Evolutionary conservation across 2,113 vertebrate species (phyloP).

Genomic region (Ariopsis seemanni): DNA sequence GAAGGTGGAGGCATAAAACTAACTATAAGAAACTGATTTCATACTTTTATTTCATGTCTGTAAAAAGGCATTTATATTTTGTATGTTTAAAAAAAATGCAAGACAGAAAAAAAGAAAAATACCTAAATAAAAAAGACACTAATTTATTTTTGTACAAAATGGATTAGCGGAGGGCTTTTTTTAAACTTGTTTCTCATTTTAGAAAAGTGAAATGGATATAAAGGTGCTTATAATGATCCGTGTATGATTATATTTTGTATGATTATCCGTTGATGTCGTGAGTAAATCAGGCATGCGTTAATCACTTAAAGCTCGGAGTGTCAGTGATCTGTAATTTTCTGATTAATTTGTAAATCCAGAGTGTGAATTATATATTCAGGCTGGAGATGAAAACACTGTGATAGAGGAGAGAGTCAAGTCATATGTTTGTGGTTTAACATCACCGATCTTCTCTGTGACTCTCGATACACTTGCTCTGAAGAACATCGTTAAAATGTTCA

Average conservation of each 20-base stretch:
- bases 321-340: constrained; percentile 19
- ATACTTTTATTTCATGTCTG: not conserved
- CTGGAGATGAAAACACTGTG: not conserved
- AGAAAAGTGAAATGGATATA: not conserved
- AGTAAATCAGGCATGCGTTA: not conserved
- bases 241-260: not conserved
- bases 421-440: not conserved
- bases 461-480: not conserved
- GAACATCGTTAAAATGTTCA: too few species aligned
- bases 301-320: not conserved
- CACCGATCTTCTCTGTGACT: not conserved
- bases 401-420: not conserved
- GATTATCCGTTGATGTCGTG: not conserved
- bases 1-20: too few species aligned
- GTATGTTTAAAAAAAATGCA: too few species aligned
- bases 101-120: too few species aligned
- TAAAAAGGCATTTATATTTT: not conserved
- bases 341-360: constrained; percentile 34
- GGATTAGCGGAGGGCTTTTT: not conserved
- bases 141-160: too few species aligned
- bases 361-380: constrained; percentile 33
- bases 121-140: too few species aligned
- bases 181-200: too few species aligned
- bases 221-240: not conserved
- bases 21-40: not conserved